Conservation (phyloP, 2,888 invertebrate species). For the Ormyrus thymus region DNA sequence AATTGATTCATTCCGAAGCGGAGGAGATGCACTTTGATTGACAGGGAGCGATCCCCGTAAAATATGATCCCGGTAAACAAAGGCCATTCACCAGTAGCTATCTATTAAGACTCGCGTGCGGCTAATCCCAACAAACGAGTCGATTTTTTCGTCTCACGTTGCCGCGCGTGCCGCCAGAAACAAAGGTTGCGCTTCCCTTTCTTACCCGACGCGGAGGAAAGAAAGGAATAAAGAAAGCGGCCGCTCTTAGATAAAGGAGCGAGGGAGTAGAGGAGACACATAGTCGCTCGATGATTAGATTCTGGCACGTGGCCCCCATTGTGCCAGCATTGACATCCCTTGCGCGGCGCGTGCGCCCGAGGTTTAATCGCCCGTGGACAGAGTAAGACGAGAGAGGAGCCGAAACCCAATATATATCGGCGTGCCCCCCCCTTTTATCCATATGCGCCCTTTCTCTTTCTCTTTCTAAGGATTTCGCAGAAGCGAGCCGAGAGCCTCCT, state of each 20-base stretch:
- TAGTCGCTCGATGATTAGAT: conserved; percentile 65
- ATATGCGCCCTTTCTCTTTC: conserved; percentile 19
- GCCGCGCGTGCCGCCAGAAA: conserved; percentile 23
- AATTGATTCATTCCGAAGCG: too few relatives aligned
- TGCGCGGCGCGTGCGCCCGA: conserved; percentile 52
- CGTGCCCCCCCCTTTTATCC: conserved; percentile 23
- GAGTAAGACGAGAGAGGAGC: conserved; percentile 59
- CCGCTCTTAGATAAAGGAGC: conserved; percentile 1
- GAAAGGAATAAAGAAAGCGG: conserved; percentile 28
- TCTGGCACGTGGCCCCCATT: conserved; percentile 66
- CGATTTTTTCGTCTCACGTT: conserved; percentile 9
- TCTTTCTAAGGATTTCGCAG: conserved; percentile 30
- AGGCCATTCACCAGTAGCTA: too few relatives aligned
- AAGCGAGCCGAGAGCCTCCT: conserved; percentile 35
- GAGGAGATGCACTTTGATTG: too few relatives aligned
- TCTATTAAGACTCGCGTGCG: background rate
- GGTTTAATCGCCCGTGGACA: conserved; percentile 61
- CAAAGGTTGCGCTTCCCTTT: conserved; percentile 43
- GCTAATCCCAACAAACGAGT: conserved; percentile 11
- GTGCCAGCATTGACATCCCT: conserved; percentile 57
- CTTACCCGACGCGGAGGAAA: conserved; percentile 21
- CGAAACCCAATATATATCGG: conserved; percentile 58
- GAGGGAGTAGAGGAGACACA: conserved; percentile 16
- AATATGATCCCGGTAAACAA: too few relatives aligned
- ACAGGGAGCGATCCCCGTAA: too few relatives aligned